Percentiles rank a stretch among this genome's conserved stretches.
phyloP scores from a whole-genome alignment of 2,113 vertebrate genomes.

The Austrofundulus limnaeus region DNA sequence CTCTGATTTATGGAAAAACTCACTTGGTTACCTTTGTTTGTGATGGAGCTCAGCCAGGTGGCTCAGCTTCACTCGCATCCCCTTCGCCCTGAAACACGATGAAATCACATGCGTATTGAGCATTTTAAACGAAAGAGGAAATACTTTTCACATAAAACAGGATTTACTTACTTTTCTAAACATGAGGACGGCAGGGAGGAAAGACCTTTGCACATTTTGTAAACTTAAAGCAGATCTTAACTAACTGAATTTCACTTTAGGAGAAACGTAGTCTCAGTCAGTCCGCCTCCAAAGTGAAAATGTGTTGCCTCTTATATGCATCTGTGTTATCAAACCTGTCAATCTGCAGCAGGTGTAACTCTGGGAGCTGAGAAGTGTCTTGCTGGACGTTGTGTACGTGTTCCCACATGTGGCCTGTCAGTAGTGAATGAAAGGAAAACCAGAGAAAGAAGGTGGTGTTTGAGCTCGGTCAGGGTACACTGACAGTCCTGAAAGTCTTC shows the following conservation, averaged over 20 bases:
- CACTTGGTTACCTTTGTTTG: constrained; percentile 64
- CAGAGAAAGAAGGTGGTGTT: background rate
- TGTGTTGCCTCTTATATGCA: constrained; percentile 48
- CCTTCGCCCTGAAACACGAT: constrained; percentile 72
- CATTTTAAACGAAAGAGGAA: too few species aligned
- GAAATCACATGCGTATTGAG: background rate
- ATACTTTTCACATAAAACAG: too few species aligned
- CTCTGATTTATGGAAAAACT: background rate
- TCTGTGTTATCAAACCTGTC: constrained; percentile 29
- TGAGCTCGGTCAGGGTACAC: constrained; percentile 31
- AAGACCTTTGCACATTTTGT: constrained; percentile 74
- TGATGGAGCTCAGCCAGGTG: constrained; percentile 71
- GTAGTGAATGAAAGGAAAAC: constrained; percentile 31
- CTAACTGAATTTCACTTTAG: too few species aligned
- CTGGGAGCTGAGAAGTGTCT: constrained; percentile 4
- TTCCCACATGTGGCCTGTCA: constrained; percentile 30
- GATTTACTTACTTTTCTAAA: constrained; percentile 71
- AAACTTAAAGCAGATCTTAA: background rate
- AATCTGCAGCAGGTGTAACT: constrained; percentile 27
- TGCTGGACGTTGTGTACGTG: constrained; percentile 14
- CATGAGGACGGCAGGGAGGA: constrained; percentile 74
- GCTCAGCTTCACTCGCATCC: constrained; percentile 72
- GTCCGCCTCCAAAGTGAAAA: background rate
- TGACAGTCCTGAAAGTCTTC: constrained; percentile 4
- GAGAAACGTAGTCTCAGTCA: background rate